Evolutionary conservation across 2,797 vertebrate genomes (phyloP).

Genomic region (Menidia menidia): DNA sequence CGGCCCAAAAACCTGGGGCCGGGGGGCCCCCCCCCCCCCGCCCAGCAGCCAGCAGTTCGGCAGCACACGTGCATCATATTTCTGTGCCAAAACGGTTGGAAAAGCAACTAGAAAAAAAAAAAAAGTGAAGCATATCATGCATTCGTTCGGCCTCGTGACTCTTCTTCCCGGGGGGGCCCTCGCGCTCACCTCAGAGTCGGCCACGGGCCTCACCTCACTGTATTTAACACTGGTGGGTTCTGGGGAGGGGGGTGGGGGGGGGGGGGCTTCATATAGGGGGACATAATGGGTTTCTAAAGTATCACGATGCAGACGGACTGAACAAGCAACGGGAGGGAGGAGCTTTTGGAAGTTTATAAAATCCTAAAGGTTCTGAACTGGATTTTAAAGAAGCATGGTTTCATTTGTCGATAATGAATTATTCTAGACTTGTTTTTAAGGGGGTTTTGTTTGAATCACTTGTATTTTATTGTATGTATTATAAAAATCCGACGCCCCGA

Average conservation of each 20-base stretch:
- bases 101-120: conserved; percentile 16
- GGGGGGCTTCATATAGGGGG: conserved; percentile 23
- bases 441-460: conserved; percentile 47
- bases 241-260: conserved; percentile 21
- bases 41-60: too few species aligned
- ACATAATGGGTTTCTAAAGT: conserved; percentile 54
- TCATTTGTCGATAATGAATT: conserved; percentile 67
- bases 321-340: conserved; percentile 27
- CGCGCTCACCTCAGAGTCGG: conserved; percentile 48
- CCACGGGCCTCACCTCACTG: conserved; percentile 42
- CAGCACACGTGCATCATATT: too few species aligned
- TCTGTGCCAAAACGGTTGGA: too few species aligned
- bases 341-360: conserved; percentile 58
- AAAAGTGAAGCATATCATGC: conserved; percentile 55
- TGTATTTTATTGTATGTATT: conserved; percentile 68
- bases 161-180: conserved; percentile 53
- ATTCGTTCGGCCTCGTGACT: conserved; percentile 42
- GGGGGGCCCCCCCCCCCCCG: too few species aligned
- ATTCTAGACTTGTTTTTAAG: conserved; percentile 17
- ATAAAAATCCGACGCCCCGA: conserved; percentile 58
- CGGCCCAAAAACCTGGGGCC: too few species aligned
- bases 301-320: conserved; percentile 52
- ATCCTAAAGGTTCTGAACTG: conserved; percentile 41
- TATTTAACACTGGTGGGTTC: conserved; percentile 57
- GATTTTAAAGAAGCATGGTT: conserved; percentile 79